Conservation (phyloP, 2,888 invertebrate species). For the Deladenus siricidicola region DNA sequence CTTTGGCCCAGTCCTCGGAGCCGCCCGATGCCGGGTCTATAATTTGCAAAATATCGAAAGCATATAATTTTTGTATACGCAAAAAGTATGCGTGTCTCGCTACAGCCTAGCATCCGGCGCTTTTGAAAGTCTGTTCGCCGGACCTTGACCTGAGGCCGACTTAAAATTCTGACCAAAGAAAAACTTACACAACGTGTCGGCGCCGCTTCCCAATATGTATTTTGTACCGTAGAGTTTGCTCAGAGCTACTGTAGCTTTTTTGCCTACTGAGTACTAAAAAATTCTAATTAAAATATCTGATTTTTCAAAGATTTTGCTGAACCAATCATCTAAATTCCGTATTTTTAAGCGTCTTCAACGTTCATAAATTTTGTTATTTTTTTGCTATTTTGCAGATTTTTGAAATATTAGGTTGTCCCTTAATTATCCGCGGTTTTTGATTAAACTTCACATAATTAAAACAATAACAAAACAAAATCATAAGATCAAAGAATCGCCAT, state of each 20-base stretch:
- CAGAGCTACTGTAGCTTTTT: conserved; percentile 45
- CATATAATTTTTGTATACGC: background rate
- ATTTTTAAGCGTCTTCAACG: background rate
- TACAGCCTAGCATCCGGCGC: background rate
- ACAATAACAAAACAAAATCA: background rate
- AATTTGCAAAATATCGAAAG: conserved; percentile 2
- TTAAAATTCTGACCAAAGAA: background rate
- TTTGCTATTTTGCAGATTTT: background rate
- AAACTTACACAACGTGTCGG: conserved; percentile 47
- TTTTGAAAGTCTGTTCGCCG: background rate
- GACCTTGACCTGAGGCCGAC: background rate
- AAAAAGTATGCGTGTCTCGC: background rate
- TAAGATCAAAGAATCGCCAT: background rate
- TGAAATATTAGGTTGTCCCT: conserved; percentile 19
- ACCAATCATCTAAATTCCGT: background rate
- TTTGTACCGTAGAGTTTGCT: conserved; percentile 48
- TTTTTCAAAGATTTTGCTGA: background rate
- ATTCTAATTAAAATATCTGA: background rate
- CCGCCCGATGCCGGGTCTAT: conserved; percentile 52
- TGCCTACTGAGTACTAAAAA: conserved; percentile 47
- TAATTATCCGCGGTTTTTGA: background rate
- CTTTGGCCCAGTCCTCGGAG: conserved; percentile 53
- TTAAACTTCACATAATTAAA: background rate
- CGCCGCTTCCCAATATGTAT: conserved; percentile 51
- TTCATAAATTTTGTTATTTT: background rate